Percentiles rank a stretch among this genome's conserved stretches.
Conservation (phyloP, 2,888 invertebrate species). For the Gnatocerus cornutus region DNA sequence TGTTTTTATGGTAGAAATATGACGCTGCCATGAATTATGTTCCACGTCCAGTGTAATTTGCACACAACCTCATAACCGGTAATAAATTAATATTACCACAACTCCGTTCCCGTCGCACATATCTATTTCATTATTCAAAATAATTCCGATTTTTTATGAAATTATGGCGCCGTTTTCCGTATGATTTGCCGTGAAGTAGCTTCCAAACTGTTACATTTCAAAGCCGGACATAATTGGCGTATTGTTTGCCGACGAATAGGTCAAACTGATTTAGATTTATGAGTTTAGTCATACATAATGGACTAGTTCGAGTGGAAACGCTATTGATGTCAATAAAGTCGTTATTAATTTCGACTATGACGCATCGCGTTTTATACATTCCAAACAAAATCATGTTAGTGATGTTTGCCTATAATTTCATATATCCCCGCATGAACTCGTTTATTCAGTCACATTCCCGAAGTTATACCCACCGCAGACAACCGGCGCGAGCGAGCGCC, state of each 20-base stretch:
- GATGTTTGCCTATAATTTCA: neutral
- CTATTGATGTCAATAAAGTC: constrained; percentile 34
- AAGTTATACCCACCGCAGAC: no score
- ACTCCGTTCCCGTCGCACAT: neutral
- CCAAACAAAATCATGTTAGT: neutral
- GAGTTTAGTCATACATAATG: constrained; percentile 27
- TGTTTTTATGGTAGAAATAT: neutral
- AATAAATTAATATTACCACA: neutral
- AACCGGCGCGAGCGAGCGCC: no score
- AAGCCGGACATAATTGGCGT: constrained; percentile 17
- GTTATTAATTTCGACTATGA: constrained; percentile 30
- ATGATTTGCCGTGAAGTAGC: neutral
- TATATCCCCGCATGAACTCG: no score
- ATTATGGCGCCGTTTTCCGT: neutral
- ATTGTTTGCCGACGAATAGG: constrained; percentile 20
- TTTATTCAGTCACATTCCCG: no score
- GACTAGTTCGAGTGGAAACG: constrained; percentile 35
- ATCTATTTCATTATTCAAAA: neutral
- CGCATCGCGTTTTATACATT: neutral
- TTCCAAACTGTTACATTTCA: constrained; percentile 4
- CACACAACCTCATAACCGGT: neutral
- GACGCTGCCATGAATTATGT: neutral
- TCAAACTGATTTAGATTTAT: constrained; percentile 36
- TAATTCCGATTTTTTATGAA: neutral
- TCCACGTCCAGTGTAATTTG: neutral